Percentiles rank a stretch among this genome's conserved stretches.
These are phyloP conservation scores for Vultur gryphus DNA, from an alignment of 2,797 vertebrate species.

Conservation along the genomic window DNA sequence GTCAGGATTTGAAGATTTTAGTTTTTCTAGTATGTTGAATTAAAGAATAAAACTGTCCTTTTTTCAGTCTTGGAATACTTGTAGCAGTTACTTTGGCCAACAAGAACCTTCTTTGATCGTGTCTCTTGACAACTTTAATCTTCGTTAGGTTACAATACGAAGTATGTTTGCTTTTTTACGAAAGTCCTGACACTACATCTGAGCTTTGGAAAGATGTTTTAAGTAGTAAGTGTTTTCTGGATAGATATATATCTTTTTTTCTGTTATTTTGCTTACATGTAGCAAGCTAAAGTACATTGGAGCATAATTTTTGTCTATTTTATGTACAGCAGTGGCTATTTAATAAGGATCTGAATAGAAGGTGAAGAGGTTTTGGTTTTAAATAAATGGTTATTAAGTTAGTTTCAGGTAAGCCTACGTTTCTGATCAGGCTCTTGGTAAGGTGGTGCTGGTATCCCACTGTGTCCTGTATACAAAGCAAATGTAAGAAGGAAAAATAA, in stretches of 20 bases:
- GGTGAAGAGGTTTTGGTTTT: background rate
- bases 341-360: background rate
- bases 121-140: background rate
- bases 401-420: background rate
- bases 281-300: background rate
- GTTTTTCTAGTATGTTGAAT: background rate
- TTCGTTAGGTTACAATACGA: background rate
- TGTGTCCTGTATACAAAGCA: background rate
- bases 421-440: background rate
- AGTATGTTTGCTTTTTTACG: background rate
- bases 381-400: background rate
- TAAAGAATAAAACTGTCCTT: background rate
- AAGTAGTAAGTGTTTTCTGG: background rate
- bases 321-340: background rate
- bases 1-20: background rate
- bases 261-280: background rate
- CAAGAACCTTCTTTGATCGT: background rate
- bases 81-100: background rate
- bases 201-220: background rate
- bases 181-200: background rate
- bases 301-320: background rate
- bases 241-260: background rate
- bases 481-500: background rate
- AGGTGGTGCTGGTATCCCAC: background rate
- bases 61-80: background rate